phyloP scores from a whole-genome alignment of 2,797 vertebrate species.

The Hozukius guyotensis region DNA sequence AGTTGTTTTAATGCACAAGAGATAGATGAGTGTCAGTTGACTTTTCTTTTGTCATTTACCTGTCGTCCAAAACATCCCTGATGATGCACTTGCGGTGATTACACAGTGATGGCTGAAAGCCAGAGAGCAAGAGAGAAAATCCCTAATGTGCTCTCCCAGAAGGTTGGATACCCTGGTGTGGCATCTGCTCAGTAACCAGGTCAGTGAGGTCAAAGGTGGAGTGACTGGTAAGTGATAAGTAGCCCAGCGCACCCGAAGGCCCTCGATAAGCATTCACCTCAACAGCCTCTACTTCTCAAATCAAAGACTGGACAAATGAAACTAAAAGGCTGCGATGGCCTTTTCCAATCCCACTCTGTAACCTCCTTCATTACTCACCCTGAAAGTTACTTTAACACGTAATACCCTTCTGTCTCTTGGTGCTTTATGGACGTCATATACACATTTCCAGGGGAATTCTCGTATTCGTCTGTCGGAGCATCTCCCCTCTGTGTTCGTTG shows the following conservation, averaged over 20 bases:
- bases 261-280: conserved; percentile 6
- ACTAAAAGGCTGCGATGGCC: conserved; percentile 8
- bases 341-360: conserved; percentile 31
- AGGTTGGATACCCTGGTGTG: background rate
- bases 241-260: background rate
- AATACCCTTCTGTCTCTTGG: conserved; percentile 27
- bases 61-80: background rate
- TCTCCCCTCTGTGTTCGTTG: conserved; percentile 17
- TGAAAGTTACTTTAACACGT: conserved; percentile 26
- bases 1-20: background rate
- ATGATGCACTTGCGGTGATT: background rate
- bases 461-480: conserved; percentile 23
- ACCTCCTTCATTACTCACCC: conserved; percentile 60
- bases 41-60: background rate
- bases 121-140: background rate
- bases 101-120: background rate
- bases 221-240: conserved; percentile 21
- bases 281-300: conserved; percentile 2
- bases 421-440: conserved; percentile 27
- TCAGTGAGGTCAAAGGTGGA: conserved; percentile 27
- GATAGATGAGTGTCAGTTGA: background rate
- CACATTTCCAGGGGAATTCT: conserved; percentile 50
- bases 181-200: conserved; percentile 2
- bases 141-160: background rate
- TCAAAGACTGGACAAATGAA: conserved; percentile 6